These are phyloP conservation scores for Arctia plantaginis DNA, from an alignment of 2,888 invertebrate genomes.

Conservation along the genomic window DNA sequence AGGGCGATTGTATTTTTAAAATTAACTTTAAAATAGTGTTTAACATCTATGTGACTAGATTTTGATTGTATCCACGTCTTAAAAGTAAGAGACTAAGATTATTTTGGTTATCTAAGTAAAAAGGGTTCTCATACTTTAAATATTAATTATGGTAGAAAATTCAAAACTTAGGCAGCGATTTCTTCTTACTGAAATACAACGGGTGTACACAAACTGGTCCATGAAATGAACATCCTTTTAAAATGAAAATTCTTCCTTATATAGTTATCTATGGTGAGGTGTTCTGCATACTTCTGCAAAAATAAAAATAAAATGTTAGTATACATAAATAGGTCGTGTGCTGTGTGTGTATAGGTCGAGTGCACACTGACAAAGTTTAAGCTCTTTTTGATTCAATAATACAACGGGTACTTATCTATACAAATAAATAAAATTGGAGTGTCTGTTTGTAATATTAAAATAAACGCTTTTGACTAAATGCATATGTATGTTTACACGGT, in stretches of 20 bases:
- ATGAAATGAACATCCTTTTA: slow-evolving; percentile 6
- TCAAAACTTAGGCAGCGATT: not conserved
- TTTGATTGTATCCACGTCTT: not conserved
- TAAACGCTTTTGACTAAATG: too few relatives aligned
- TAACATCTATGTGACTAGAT: not conserved
- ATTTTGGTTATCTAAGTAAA: not conserved
- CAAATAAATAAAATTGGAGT: too few relatives aligned
- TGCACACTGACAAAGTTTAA: not conserved
- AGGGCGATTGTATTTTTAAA: not conserved
- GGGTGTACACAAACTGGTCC: slow-evolving; percentile 20
- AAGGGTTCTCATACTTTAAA: not conserved
- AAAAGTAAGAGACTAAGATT: too few relatives aligned
- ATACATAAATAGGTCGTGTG: not conserved
- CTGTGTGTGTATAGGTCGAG: not conserved
- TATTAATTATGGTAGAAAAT: not conserved
- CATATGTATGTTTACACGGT: too few relatives aligned
- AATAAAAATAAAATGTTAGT: slow-evolving; percentile 22
- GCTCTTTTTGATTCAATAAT: not conserved
- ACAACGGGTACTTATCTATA: not conserved
- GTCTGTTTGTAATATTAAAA: too few relatives aligned
- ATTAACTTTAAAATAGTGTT: not conserved
- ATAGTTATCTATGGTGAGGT: slow-evolving; percentile 81
- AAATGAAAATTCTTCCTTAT: slow-evolving; percentile 44
- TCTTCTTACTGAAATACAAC: not conserved
- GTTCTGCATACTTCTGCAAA: slow-evolving; percentile 78